A percentile compares a stretch with the other conserved stretches of the same genome.
phyloP scores from a whole-genome alignment of 2,797 vertebrate species.

The Galaxias olidus region DNA sequence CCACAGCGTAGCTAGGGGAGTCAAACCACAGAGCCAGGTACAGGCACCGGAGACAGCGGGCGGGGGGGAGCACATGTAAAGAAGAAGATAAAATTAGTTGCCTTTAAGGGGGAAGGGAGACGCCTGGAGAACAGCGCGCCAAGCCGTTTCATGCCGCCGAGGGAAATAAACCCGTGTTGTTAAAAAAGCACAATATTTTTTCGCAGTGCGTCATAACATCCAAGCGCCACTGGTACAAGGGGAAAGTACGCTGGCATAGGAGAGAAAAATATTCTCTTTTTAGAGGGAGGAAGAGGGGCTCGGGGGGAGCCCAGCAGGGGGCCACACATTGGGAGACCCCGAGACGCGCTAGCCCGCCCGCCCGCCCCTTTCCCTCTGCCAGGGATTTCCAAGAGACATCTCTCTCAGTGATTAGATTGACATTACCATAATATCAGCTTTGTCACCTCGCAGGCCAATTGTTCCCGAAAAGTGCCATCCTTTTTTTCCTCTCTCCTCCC shows the following conservation, averaged over 20 bases:
- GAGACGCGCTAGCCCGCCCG: conserved; percentile 40
- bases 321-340: conserved; percentile 42
- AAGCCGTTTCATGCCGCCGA: conserved; percentile 41
- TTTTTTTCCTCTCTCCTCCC: conserved; percentile 41
- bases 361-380: conserved; percentile 49
- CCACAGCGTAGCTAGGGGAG: conserved; percentile 33
- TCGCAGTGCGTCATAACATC: conserved; percentile 40
- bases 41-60: conserved; percentile 2
- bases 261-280: neutral
- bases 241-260: conserved; percentile 19
- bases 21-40: conserved; percentile 35
- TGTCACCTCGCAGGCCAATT: conserved; percentile 72
- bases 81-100: conserved; percentile 29
- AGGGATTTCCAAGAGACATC: conserved; percentile 59
- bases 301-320: conserved; percentile 12
- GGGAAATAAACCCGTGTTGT: conserved; percentile 53
- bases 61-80: neutral
- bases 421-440: conserved; percentile 79
- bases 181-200: conserved; percentile 47
- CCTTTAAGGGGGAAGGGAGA: conserved; percentile 17
- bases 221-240: conserved; percentile 31
- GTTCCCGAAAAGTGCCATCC: conserved; percentile 60
- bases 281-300: neutral
- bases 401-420: conserved; percentile 69
- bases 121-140: conserved; percentile 26